Conservation (phyloP, 2,888 invertebrate genomes). For the Acleris cristana region DNA sequence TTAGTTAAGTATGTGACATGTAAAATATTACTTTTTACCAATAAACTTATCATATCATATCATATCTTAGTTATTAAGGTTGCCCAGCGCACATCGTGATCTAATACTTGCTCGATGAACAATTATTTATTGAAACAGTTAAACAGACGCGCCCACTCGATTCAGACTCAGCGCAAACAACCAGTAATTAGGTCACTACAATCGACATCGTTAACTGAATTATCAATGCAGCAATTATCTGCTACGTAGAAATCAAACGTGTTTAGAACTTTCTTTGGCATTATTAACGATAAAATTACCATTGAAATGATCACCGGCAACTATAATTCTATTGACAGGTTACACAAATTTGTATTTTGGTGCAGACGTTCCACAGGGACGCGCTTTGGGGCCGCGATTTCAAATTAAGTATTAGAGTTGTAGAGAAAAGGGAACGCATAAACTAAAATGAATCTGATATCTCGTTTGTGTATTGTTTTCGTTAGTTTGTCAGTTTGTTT, state of each 20-base stretch:
- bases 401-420: background rate
- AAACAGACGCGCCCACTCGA: background rate
- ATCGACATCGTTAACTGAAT: constrained; percentile 1
- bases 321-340: no score
- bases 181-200: background rate
- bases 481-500: background rate
- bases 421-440: background rate
- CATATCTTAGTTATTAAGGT: no score
- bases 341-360: background rate
- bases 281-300: background rate
- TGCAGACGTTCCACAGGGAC: constrained; percentile 3
- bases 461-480: background rate
- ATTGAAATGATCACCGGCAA: background rate
- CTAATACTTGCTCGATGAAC: background rate
- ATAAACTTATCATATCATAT: no score
- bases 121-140: constrained; percentile 2
- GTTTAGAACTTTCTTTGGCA: background rate
- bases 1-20: no score
- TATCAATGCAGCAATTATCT: constrained; percentile 8
- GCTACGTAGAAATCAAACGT: background rate
- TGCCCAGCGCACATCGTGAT: background rate
- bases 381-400: background rate
- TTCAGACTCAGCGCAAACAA: constrained; percentile 3
- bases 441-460: background rate
- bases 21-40: no score